Evolutionary conservation across 2,888 invertebrate species (phyloP).

Genomic region (Perithous albicinctus): DNA sequence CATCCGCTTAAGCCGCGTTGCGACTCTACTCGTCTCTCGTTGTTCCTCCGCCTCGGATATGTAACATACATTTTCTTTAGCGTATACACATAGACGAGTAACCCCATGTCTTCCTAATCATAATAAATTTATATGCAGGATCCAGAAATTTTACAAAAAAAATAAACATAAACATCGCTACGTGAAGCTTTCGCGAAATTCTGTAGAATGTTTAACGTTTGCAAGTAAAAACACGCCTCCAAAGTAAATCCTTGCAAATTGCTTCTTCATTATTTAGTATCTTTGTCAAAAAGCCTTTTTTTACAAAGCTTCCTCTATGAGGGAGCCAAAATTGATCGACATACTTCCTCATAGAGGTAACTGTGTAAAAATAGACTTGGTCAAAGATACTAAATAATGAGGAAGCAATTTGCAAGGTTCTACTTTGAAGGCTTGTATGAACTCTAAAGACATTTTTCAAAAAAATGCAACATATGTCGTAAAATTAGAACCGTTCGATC

Average conservation of each 20-base stretch:
- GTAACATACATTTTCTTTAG: slow-evolving; percentile 10
- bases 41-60: background rate
- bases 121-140: slow-evolving; percentile 4
- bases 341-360: no score
- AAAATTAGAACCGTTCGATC: no score
- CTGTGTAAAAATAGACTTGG: no score
- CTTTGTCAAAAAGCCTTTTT: no score
- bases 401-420: no score
- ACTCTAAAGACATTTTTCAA: no score
- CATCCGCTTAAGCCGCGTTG: slow-evolving; percentile 12
- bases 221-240: background rate
- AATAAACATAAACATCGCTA: background rate
- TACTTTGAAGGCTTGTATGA: no score
- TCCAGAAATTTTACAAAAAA: background rate
- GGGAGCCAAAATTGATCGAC: no score
- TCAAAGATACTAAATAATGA: no score
- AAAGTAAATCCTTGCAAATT: background rate
- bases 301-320: no score
- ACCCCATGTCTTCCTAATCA: slow-evolving; percentile 8
- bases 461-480: no score
- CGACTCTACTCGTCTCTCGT: slow-evolving; percentile 9
- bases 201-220: background rate
- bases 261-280: no score
- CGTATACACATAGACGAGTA: background rate
- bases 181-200: background rate